phyloP scores from a whole-genome alignment of 53 echinoderm and acorn worm species.

The Holothuria leucospilota region DNA sequence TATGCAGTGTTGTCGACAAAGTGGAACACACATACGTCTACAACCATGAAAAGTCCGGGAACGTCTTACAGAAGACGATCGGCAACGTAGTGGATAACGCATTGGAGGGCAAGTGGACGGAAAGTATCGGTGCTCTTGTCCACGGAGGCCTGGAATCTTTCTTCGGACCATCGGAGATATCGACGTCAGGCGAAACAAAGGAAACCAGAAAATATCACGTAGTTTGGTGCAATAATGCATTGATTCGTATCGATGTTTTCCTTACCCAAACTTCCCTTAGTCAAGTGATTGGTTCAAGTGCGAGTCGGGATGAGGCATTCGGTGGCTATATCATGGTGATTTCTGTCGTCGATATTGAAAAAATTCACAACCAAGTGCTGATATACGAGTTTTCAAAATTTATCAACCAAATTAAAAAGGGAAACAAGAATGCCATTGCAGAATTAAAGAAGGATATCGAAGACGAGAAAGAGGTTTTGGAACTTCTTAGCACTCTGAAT shows the following conservation, averaged over 20 bases:
- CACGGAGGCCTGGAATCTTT: neutral
- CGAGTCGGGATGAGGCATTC: too few species aligned
- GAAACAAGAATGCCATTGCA: neutral
- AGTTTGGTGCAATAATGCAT: neutral
- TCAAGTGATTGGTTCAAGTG: neutral
- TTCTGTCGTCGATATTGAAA: neutral
- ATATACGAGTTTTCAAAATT: conserved; percentile 17
- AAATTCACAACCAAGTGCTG: conserved; percentile 1
- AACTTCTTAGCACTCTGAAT: neutral
- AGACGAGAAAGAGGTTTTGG: neutral
- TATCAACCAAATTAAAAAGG: conserved; percentile 6
- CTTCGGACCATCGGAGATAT: neutral
- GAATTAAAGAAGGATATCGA: conserved; percentile 14
- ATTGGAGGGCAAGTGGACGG: neutral
- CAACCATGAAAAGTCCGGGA: too few species aligned
- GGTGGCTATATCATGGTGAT: conserved; percentile 2
- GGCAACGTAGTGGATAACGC: neutral
- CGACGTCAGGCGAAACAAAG: neutral
- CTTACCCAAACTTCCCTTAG: neutral
- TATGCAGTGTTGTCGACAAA: too few species aligned
- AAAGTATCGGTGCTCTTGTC: neutral
- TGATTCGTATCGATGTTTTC: conserved; percentile 10
- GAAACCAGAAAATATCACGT: neutral
- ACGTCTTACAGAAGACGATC: too few species aligned
- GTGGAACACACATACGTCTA: too few species aligned